Percentiles rank a stretch among this genome's conserved stretches.
Evolutionary conservation across 2,797 vertebrate species (phyloP).

Genomic region (Neosilurus hyrtlii): DNA sequence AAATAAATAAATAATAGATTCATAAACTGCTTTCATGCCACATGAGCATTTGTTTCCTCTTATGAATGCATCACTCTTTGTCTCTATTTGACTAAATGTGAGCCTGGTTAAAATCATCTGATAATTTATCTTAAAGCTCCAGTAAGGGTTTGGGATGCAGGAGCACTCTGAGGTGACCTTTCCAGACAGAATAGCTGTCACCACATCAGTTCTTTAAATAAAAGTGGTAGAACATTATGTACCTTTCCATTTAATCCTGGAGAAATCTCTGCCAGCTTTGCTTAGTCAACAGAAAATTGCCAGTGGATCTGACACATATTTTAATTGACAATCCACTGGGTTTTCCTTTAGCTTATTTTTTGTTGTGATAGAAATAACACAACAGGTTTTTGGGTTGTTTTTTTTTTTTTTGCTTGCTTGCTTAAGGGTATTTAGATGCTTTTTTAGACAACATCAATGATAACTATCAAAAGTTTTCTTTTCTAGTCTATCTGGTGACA

Average conservation of each 20-base stretch:
- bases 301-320: background rate
- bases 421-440: background rate
- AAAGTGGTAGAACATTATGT: background rate
- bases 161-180: background rate
- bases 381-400: background rate
- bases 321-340: background rate
- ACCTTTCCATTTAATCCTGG: background rate
- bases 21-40: constrained; percentile 3
- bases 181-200: background rate
- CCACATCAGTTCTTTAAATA: background rate
- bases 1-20: background rate
- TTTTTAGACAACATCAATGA: background rate
- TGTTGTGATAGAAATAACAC: background rate
- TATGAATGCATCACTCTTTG: background rate
- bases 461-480: background rate
- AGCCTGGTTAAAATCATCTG: constrained; percentile 43
- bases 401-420: background rate
- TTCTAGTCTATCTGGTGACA: background rate
- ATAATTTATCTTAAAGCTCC: constrained; percentile 9
- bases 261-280: background rate
- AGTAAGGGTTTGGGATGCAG: constrained; percentile 13
- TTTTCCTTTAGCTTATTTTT: background rate
- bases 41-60: background rate
- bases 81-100: background rate
- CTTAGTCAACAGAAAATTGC: background rate